Conservation (phyloP, 2,797 vertebrate species). For the Bovichtus variegatus region DNA sequence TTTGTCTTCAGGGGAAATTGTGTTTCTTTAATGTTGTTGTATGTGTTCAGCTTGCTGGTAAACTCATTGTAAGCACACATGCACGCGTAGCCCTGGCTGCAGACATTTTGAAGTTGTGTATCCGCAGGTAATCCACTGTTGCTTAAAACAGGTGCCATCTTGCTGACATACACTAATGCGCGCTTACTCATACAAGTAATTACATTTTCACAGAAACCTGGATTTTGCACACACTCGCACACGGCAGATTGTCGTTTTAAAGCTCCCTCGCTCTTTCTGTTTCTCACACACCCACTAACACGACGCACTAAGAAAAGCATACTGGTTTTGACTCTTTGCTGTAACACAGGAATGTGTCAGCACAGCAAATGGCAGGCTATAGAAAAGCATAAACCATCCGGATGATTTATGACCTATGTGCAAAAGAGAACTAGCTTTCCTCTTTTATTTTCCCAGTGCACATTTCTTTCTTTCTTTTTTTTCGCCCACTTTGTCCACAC, state of each 20-base stretch:
- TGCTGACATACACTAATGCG: conserved; percentile 78
- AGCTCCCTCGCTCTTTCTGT: conserved; percentile 49
- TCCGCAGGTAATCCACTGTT: conserved; percentile 75
- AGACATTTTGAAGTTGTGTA: conserved; percentile 68
- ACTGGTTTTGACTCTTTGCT: conserved; percentile 80
- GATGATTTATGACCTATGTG: conserved; percentile 79
- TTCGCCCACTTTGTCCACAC: conserved; percentile 31
- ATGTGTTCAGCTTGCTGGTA: conserved; percentile 21
- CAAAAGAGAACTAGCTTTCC: conserved; percentile 61
- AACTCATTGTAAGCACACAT: conserved; percentile 26
- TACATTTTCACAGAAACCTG: conserved; percentile 79
- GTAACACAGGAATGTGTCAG: conserved; percentile 77
- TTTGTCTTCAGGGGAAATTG: conserved; percentile 64
- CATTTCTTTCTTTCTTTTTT: background rate
- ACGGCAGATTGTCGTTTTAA: conserved; percentile 52
- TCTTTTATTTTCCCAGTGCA: conserved; percentile 23
- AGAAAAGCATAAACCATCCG: conserved; percentile 68
- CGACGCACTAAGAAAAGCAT: conserved; percentile 70
- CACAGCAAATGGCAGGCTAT: conserved; percentile 77
- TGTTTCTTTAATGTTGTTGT: conserved; percentile 29
- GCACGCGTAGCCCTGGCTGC: conserved; percentile 13
- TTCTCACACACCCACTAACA: conserved; percentile 68
- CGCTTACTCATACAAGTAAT: conserved; percentile 83
- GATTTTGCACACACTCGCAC: conserved; percentile 50
- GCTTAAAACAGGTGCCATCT: conserved; percentile 78